Base-by-base conservation (phyloP, 2,113 vertebrate genomes). In the Gadus macrocephalus region DNA sequence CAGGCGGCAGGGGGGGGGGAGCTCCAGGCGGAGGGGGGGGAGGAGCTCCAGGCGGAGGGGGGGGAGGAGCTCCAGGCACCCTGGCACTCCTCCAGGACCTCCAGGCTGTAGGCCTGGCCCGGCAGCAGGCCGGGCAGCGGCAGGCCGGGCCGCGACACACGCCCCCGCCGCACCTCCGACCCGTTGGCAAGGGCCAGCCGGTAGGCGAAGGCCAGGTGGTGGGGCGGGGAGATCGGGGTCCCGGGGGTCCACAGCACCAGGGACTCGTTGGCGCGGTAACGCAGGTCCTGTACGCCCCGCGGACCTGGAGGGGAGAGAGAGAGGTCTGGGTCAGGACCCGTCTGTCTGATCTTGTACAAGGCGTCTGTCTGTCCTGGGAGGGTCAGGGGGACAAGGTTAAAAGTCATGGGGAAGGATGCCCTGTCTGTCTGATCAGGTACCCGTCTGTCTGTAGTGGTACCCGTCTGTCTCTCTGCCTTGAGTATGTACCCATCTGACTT, bases 41-140 rank as follows among this genome's bases (percentile, higher is more conserved):
- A 0, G 82, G 81, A 35, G 35, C 56, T 49, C 42, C 42, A 49
- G 42, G 9, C 9, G 22, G 17, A 67, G 0, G 38, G 3, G 11
- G 4, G 38, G 38, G 5, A 6, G 11, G 38, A 11, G 38, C 38
- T 49, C 42, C 42, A 49, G 42, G 9, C 9, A 0, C 60, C 71
- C 1, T 81, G 72, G 16, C 89, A 91, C 16, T 86, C 72, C 72
- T 87, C 88, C 89, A 83, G 88, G 56, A 91, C 80, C 0, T 85
- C 66, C 3, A 91, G 85, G 27, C 77, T 0, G 38, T 89, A 91
- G 5, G n/a, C 35, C 60, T 11, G 58, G 11, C 84, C 85, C 0
- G 73, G 68, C 15, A 77, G 68, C 62, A 91, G 81, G 4, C 65
- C 77, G 0, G 15, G 56, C 7, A 90, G 82, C 1, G 0, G 73